These are phyloP conservation scores for Catagonus wagneri DNA, from an alignment of 2,113 vertebrate species.

Conservation along the genomic window DNA sequence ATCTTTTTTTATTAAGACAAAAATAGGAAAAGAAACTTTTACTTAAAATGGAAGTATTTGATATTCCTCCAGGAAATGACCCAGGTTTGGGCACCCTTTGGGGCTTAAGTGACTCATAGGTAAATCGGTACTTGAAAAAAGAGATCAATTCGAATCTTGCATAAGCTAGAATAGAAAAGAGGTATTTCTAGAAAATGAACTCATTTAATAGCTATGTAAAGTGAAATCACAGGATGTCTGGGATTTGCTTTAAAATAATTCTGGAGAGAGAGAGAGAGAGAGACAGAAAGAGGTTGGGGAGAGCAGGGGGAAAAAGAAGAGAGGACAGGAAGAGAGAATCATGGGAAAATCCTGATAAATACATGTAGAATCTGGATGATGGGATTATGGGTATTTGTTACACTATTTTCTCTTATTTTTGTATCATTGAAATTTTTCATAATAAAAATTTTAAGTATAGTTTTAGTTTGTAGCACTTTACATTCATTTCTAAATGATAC, in stretches of 20 bases:
- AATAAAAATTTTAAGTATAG: constrained; percentile 11
- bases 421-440: constrained; percentile 1
- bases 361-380: neutral
- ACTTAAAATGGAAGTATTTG: constrained; percentile 73
- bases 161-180: constrained; percentile 14
- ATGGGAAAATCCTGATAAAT: neutral
- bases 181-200: constrained; percentile 49
- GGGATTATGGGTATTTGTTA: neutral
- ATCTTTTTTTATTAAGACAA: constrained; percentile 40
- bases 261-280: neutral
- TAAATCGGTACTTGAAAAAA: neutral
- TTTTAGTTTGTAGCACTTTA: constrained; percentile 35
- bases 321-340: neutral
- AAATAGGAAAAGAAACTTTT: constrained; percentile 66
- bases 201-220: constrained; percentile 20
- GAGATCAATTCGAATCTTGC: constrained; percentile 25
- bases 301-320: neutral
- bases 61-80: constrained; percentile 76
- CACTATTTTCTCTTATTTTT: constrained; percentile 12
- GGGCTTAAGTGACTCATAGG: constrained; percentile 64
- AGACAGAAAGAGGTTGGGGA: neutral
- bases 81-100: constrained; percentile 57
- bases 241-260: constrained; percentile 57
- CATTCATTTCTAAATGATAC: constrained; percentile 33
- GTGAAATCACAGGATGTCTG: constrained; percentile 15